Percentiles rank a stretch among this genome's conserved stretches.
phyloP scores from a whole-genome alignment of 2,888 invertebrate genomes.

The Tipula lateralis region DNA sequence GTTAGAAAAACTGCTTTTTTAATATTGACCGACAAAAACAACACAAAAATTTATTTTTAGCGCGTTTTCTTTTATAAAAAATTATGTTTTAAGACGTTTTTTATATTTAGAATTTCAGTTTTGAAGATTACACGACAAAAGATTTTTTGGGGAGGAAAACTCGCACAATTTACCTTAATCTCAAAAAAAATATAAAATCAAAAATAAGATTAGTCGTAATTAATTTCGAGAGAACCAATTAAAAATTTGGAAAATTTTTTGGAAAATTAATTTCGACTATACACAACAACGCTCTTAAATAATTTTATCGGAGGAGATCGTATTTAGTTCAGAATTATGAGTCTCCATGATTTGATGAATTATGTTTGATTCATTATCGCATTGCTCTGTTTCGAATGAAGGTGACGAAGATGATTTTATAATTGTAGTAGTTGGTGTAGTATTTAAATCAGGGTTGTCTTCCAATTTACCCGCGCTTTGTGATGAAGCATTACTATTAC shows the following conservation, averaged over 20 bases:
- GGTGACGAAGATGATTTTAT: constrained; percentile 27
- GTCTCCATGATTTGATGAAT: constrained; percentile 28
- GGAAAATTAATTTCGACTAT: not conserved
- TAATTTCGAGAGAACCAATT: not conserved
- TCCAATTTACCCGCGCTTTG: not conserved
- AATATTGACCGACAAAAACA: constrained; percentile 2
- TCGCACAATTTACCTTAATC: not conserved
- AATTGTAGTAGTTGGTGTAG: not conserved
- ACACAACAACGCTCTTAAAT: not conserved
- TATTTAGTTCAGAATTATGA: constrained; percentile 20
- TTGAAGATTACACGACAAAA: constrained; percentile 12
- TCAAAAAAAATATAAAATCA: not conserved
- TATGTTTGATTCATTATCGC: not conserved
- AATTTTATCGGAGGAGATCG: constrained; percentile 15
- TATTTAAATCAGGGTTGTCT: not conserved
- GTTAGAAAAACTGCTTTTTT: not conserved
- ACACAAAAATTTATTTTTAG: constrained; percentile 9
- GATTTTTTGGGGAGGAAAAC: not conserved
- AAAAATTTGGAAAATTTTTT: not conserved
- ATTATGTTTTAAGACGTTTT: not conserved
- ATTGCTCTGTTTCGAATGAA: not conserved
- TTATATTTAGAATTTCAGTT: constrained; percentile 9
- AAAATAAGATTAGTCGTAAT: not conserved
- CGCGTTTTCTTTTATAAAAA: not conserved
- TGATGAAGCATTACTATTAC: not conserved